A percentile compares a stretch with the other conserved stretches of the same genome.
Evolutionary conservation across 2,113 vertebrate species (phyloP).

Genomic region (Hemiprocne comata): DNA sequence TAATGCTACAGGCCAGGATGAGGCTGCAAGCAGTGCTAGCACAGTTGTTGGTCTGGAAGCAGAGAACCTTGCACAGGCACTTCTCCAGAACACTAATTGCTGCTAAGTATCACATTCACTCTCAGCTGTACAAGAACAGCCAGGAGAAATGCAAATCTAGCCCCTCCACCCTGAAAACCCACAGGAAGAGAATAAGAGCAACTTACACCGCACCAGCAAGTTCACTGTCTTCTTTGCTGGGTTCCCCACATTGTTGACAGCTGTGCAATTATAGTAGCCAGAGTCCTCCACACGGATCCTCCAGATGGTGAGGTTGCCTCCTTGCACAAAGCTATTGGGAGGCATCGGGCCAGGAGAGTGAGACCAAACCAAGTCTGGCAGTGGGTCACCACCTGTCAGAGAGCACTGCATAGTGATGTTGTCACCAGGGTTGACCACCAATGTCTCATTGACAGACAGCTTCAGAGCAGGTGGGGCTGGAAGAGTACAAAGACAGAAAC

Average conservation of each 20-base stretch:
- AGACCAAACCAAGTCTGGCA: conserved; percentile 88
- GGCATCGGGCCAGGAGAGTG: conserved; percentile 87
- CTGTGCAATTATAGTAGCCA: conserved; percentile 94
- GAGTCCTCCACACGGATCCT: conserved; percentile 85
- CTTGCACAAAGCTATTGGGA: conserved; percentile 80
- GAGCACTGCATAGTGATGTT: conserved; percentile 90
- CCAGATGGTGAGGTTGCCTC: conserved; percentile 83
- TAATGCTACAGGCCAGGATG: background rate
- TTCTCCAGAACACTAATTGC: background rate
- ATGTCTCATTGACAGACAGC: conserved; percentile 87
- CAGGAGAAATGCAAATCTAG: background rate
- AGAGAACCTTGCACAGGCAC: background rate
- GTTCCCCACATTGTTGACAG: conserved; percentile 96
- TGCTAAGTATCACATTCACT: background rate
- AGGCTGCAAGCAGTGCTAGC: background rate
- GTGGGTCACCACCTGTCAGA: conserved; percentile 86
- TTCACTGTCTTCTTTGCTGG: conserved; percentile 93
- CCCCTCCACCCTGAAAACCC: background rate
- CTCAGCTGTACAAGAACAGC: background rate
- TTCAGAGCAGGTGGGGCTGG: conserved; percentile 80
- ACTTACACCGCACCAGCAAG: conserved; percentile 88
- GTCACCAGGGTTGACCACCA: conserved; percentile 93
- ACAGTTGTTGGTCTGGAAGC: background rate
- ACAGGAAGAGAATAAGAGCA: background rate
- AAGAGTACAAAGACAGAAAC: background rate